These are phyloP conservation scores for Macropis europaea DNA, from an alignment of 2,888 invertebrate genomes.

Conservation along the genomic window DNA sequence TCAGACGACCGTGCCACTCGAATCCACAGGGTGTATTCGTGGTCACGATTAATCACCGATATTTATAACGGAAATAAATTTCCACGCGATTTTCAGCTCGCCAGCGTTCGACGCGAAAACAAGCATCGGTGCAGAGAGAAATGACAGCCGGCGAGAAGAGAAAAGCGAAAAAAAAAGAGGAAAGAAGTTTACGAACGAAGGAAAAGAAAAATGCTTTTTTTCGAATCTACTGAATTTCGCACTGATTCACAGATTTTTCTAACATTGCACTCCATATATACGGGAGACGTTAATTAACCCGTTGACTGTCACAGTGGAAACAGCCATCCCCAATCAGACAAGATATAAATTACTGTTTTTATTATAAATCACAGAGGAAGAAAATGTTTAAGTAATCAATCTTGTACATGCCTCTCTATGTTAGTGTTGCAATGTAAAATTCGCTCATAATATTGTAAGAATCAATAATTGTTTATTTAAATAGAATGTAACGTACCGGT, in stretches of 20 bases:
- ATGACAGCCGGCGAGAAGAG: neutral
- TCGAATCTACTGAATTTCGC: neutral
- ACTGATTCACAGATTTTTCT: neutral
- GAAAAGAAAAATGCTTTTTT: slow-evolving; percentile 6
- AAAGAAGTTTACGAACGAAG: too few relatives aligned
- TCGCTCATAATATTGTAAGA: too few relatives aligned
- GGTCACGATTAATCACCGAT: slow-evolving; percentile 53
- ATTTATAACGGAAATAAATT: slow-evolving; percentile 57
- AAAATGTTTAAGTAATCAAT: too few relatives aligned
- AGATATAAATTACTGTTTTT: too few relatives aligned
- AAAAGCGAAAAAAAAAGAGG: neutral
- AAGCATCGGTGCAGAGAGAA: neutral
- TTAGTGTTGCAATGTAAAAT: too few relatives aligned
- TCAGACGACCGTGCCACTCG: slow-evolving; percentile 37
- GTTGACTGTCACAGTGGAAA: too few relatives aligned
- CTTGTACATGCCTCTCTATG: too few relatives aligned
- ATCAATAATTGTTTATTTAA: too few relatives aligned
- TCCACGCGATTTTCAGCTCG: slow-evolving; percentile 28
- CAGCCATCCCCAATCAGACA: too few relatives aligned
- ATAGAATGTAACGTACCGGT: too few relatives aligned
- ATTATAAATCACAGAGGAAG: too few relatives aligned
- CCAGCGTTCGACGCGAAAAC: slow-evolving; percentile 5
- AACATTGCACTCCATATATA: neutral
- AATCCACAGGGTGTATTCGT: slow-evolving; percentile 34
- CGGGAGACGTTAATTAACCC: too few relatives aligned